A percentile compares a stretch with the other conserved stretches of the same genome.
These are phyloP conservation scores for Daphoenositta chrysoptera DNA, from an alignment of 2,113 vertebrate genomes.

Conservation along the genomic window DNA sequence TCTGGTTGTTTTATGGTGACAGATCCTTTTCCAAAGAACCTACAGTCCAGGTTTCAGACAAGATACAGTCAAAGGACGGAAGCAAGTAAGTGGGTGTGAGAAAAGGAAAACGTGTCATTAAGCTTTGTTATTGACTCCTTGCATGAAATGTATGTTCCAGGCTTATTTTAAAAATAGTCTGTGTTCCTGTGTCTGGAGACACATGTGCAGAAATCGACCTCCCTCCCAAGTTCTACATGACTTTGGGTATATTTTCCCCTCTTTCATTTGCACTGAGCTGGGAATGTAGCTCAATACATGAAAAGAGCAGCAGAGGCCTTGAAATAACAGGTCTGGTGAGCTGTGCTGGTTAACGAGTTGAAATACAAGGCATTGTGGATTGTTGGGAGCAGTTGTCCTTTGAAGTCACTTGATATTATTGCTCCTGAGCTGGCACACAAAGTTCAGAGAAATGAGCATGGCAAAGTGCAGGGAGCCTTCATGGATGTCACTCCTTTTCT, in stretches of 20 bases:
- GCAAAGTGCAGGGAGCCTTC: not conserved
- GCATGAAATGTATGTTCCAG: not conserved
- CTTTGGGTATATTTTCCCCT: not conserved
- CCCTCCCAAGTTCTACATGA: not conserved
- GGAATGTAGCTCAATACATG: not conserved
- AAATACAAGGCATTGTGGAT: constrained; percentile 32
- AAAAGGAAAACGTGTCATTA: not conserved
- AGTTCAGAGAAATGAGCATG: not conserved
- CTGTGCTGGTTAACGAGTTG: not conserved
- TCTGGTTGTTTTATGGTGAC: not conserved
- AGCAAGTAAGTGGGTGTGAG: not conserved
- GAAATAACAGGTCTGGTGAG: constrained; percentile 61
- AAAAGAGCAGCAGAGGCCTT: constrained; percentile 12
- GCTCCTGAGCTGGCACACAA: not conserved
- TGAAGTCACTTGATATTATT: constrained; percentile 57
- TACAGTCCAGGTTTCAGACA: not conserved
- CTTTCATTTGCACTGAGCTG: not conserved
- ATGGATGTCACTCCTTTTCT: not conserved
- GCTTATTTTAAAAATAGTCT: not conserved
- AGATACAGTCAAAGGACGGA: not conserved
- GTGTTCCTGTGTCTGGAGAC: not conserved
- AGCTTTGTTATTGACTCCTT: not conserved
- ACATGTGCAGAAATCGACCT: not conserved
- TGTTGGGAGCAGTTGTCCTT: constrained; percentile 32
- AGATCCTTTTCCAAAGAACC: not conserved